Percentiles rank a stretch among this genome's conserved stretches.
These are phyloP conservation scores for Todiramphus chloris DNA, from an alignment of 2,113 vertebrate genomes.

Conservation along the genomic window DNA sequence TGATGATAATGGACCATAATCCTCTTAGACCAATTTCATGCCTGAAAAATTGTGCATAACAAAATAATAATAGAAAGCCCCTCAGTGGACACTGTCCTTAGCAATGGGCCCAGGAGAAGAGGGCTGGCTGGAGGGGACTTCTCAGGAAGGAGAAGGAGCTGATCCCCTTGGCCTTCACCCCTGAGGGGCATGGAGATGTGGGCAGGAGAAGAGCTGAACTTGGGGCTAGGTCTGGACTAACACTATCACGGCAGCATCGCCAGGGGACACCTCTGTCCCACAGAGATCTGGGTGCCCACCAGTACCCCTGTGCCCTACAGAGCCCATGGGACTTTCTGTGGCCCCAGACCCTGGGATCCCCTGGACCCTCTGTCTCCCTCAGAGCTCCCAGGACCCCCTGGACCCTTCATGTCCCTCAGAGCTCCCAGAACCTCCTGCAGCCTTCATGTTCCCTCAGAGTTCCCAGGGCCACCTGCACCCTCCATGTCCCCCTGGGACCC, in stretches of 20 bases:
- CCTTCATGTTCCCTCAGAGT: not conserved
- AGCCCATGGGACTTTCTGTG: not conserved
- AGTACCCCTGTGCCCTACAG: not conserved
- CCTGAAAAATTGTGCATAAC: conserved; percentile 52
- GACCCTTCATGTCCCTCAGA: not conserved
- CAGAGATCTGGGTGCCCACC: not conserved
- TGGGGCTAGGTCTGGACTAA: not conserved
- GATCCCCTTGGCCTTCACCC: not conserved
- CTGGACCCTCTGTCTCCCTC: not conserved
- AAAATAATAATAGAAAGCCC: conserved; percentile 8
- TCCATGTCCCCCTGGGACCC: not conserved
- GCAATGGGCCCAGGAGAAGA: not conserved
- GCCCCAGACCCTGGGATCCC: not conserved
- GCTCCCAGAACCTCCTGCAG: not conserved
- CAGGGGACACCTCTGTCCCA: fast-evolving
- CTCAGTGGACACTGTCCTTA: not conserved
- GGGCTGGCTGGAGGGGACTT: not conserved
- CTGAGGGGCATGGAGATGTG: not conserved
- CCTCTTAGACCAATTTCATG: conserved; percentile 71
- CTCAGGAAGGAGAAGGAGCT: not conserved
- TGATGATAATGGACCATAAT: conserved; percentile 64
- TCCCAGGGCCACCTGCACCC: not conserved
- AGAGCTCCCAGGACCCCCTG: not conserved
- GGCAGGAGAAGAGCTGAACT: not conserved
- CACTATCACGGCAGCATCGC: not conserved